phyloP scores from a whole-genome alignment of 2,888 invertebrate species.

The Polietes domitor region DNA sequence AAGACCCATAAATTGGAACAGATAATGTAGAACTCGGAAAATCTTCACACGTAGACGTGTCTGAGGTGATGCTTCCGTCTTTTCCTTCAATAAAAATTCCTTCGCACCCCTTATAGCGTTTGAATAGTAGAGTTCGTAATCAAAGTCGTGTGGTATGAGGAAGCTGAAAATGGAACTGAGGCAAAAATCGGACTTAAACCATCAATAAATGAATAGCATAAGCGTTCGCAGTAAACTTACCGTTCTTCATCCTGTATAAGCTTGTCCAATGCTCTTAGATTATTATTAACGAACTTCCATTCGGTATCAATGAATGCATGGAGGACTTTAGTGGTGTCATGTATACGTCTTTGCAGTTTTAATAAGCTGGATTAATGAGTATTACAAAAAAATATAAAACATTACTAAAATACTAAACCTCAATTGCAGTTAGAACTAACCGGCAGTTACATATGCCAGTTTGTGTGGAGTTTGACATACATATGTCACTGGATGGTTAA shows the following conservation, averaged over 20 bases:
- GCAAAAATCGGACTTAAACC: neutral
- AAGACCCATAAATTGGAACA: slow-evolving; percentile 69
- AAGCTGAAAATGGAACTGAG: slow-evolving; percentile 51
- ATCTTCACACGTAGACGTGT: slow-evolving; percentile 73
- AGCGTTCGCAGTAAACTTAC: neutral
- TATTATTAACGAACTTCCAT: slow-evolving; percentile 88
- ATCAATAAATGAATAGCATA: too few relatives aligned
- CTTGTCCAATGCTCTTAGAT: slow-evolving; percentile 75
- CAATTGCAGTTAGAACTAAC: too few relatives aligned
- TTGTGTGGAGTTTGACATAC: too few relatives aligned
- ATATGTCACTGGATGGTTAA: too few relatives aligned
- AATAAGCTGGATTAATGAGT: slow-evolving; percentile 85
- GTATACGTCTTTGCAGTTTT: slow-evolving; percentile 89
- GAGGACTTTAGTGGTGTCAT: slow-evolving; percentile 87
- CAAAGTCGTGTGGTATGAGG: slow-evolving; percentile 65
- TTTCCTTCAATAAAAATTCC: slow-evolving; percentile 75
- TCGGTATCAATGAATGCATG: slow-evolving; percentile 88
- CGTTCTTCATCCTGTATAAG: slow-evolving; percentile 16
- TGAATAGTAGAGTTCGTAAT: slow-evolving; percentile 74
- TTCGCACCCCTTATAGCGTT: slow-evolving; percentile 76
- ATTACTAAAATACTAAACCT: too few relatives aligned
- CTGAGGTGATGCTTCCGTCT: slow-evolving; percentile 70
- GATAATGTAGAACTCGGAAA: slow-evolving; percentile 71
- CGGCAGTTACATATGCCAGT: too few relatives aligned
- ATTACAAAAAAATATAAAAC: too few relatives aligned